Evolutionary conservation across 2,797 vertebrate species (phyloP), one percentile per base, ranked within the genome.

Genomic region (Channallabes apus): DNA sequence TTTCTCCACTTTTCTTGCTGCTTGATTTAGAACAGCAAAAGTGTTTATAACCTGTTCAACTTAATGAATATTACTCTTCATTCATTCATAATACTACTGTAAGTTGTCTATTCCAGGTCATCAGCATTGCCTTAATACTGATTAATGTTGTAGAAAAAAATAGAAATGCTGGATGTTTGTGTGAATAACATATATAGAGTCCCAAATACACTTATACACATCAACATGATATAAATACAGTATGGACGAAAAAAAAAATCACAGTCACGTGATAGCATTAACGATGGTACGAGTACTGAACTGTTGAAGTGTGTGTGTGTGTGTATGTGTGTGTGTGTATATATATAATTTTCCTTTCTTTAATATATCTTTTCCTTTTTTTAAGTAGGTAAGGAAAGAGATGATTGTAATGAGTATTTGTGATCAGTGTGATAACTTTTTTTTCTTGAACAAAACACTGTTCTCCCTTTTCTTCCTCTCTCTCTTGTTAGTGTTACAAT

Each of bases 391-490:
- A n/a, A 14, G 20, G 29, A 35, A 46, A 27, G 15, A 46, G 14
- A 64, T 24, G 35, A 64, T 61, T 11, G 22, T 72, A n/a, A 79
- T 79, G 58, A n/a, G 58, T 80, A 9, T 11, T 80, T 80, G 11
- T 46, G 29, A 41, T 64, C 14, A 18, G 38, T 27, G 59, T 46
- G 58, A 80, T 41, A 64, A 64, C 24, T 29, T 83, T 83, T 83
- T 83, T 83, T 72, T 27, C 64, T 59, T 79, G 27, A 72, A 62
- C 18, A 24, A 62, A 62, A 86, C 84, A 71, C 78, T 84, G 85
- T 85, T n/a, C 56, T 84, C 54, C 9, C 68, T 80, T 46, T 65
- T 41, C 71, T 72, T 72, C 35, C 24, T 27, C 75, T 71, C 59
- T 69, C 58, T 79, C n/a, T 84, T 61, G 59, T 67, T 76, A 64